These are phyloP conservation scores for Ypsolopha scabrella DNA, from an alignment of 2,888 invertebrate species.

Conservation along the genomic window DNA sequence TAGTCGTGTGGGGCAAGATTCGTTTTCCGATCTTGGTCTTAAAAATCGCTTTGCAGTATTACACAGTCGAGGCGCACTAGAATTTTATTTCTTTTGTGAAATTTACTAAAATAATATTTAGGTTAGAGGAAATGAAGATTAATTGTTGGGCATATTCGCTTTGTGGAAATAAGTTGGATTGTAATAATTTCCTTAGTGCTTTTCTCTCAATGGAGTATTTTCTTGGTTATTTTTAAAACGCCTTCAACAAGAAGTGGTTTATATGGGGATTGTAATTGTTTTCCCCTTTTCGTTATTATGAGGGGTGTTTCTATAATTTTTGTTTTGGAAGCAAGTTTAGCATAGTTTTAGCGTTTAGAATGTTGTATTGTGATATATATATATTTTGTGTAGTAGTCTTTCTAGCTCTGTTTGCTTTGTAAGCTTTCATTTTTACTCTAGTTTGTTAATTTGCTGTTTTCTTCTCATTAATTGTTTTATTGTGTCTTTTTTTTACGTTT, in stretches of 20 bases:
- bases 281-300: neutral
- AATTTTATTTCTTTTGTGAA: slow-evolving; percentile 13
- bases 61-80: slow-evolving; percentile 38
- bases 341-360: neutral
- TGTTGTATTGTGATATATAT: slow-evolving; percentile 4
- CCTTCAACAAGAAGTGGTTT: slow-evolving; percentile 5
- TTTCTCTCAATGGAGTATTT: slow-evolving; percentile 17
- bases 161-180: neutral
- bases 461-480: slow-evolving; percentile 15
- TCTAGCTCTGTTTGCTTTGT: neutral
- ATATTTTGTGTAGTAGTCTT: neutral
- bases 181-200: slow-evolving; percentile 7
- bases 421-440: slow-evolving; percentile 13
- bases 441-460: slow-evolving; percentile 18
- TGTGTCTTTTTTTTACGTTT: slow-evolving; percentile 6
- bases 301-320: neutral
- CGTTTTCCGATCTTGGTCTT: neutral
- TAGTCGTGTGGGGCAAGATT: slow-evolving; percentile 16
- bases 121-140: neutral
- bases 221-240: slow-evolving; percentile 11
- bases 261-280: neutral
- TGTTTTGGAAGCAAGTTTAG: neutral
- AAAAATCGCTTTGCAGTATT: slow-evolving; percentile 36
- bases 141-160: neutral
- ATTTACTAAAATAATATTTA: slow-evolving; percentile 6